Conservation (phyloP, 2,113 vertebrate species). For the Melanerpes aurifrons region DNA sequence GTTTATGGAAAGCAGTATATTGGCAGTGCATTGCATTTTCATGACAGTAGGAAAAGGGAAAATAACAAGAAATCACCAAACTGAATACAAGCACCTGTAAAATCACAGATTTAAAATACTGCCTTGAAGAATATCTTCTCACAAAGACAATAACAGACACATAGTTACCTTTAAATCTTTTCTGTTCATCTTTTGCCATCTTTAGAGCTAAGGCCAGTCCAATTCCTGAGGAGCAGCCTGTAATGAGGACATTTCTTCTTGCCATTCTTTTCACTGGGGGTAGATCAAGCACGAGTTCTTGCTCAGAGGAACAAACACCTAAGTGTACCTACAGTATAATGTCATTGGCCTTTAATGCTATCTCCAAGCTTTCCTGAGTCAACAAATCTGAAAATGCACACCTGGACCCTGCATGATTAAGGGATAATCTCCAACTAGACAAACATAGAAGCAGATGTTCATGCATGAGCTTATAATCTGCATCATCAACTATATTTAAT, state of each 20-base stretch:
- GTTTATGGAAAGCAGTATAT: background rate
- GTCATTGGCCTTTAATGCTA: conserved; percentile 28
- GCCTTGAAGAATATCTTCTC: background rate
- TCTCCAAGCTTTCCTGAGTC: conserved; percentile 59
- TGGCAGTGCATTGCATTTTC: background rate
- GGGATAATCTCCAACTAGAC: conserved; percentile 65
- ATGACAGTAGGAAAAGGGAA: background rate
- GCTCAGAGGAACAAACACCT: background rate
- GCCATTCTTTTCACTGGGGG: conserved; percentile 67
- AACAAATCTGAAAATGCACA: conserved; percentile 61
- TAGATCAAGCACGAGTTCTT: background rate
- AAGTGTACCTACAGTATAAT: background rate
- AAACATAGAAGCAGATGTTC: conserved; percentile 43
- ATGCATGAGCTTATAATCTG: conserved; percentile 49
- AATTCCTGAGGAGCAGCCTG: conserved; percentile 89
- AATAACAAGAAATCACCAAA: background rate
- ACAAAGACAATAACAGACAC: background rate
- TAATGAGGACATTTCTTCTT: conserved; percentile 86
- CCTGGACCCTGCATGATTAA: conserved; percentile 61
- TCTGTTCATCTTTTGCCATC: conserved; percentile 86
- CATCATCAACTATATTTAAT: background rate
- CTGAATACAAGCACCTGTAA: background rate
- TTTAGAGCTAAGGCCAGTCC: conserved; percentile 84
- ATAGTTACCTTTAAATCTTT: conserved; percentile 87
- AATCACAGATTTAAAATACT: background rate